These are phyloP conservation scores for Dromococcyx pavoninus DNA, from an alignment of 2,797 vertebrate genomes.

Conservation along the genomic window DNA sequence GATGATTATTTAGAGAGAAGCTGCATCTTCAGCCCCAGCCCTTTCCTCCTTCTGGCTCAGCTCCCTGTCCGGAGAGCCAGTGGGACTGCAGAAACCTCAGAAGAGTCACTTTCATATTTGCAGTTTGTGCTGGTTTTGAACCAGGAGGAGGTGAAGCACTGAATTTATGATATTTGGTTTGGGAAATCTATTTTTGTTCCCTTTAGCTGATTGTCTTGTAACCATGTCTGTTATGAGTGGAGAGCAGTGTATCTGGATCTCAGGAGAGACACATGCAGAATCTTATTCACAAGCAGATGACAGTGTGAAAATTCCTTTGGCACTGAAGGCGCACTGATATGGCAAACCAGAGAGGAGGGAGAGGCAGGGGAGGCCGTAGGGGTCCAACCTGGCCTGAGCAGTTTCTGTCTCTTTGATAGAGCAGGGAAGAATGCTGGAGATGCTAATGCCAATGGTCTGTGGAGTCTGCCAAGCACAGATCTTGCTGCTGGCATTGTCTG, in stretches of 20 bases:
- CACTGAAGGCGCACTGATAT: fast-evolving
- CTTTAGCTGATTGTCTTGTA: slow-evolving; percentile 22
- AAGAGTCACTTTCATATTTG: neutral
- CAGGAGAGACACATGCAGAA: neutral
- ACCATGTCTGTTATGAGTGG: neutral
- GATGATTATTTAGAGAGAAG: neutral
- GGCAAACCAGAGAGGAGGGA: neutral
- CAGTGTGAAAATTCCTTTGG: neutral
- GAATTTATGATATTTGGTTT: slow-evolving; percentile 11
- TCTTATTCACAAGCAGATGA: neutral
- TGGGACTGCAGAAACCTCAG: neutral
- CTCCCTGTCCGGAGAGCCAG: neutral
- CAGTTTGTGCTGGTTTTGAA: slow-evolving; percentile 5
- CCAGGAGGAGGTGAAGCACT: neutral
- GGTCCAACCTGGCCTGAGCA: neutral
- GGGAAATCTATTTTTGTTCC: slow-evolving; percentile 39
- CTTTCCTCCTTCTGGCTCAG: neutral
- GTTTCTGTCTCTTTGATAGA: neutral
- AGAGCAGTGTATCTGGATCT: neutral
- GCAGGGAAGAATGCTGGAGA: neutral
- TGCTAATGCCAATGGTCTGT: fast-evolving
- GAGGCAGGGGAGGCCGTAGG: neutral
- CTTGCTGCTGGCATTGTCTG: neutral
- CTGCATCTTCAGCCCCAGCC: neutral
- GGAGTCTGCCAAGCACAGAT: neutral